These are phyloP conservation scores for Podarcis raffonei DNA, from an alignment of 2,113 vertebrate species.

Conservation along the genomic window DNA sequence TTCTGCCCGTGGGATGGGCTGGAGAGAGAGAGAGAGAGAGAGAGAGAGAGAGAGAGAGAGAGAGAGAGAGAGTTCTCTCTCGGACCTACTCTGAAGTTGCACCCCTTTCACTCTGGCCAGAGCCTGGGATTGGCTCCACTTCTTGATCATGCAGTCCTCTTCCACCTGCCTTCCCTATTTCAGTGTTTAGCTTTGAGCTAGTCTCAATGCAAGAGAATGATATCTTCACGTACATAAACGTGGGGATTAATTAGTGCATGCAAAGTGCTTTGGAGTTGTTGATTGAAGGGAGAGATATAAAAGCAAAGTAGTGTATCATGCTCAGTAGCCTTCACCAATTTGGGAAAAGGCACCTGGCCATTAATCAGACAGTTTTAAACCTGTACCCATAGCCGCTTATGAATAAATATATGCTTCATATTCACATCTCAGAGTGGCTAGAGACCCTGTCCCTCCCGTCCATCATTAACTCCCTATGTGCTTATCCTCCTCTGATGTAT, in stretches of 20 bases:
- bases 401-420: conserved; percentile 56
- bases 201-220: conserved; percentile 22
- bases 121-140: not conserved
- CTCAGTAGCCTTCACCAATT: conserved; percentile 25
- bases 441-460: conserved; percentile 35
- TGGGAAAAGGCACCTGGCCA: conserved; percentile 44
- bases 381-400: conserved; percentile 61
- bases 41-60: too few relatives aligned
- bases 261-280: conserved; percentile 38
- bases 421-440: conserved; percentile 48
- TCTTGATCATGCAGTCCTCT: not conserved
- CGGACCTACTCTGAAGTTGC: too few relatives aligned
- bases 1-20: too few relatives aligned
- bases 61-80: too few relatives aligned
- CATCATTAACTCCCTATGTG: conserved; percentile 32
- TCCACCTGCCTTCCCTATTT: not conserved
- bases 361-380: conserved; percentile 48
- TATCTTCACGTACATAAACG: not conserved
- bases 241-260: conserved; percentile 55
- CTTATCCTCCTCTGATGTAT: conserved; percentile 40
- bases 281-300: conserved; percentile 59
- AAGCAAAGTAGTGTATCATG: conserved; percentile 54
- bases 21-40: too few relatives aligned
- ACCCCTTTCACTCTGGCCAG: too few relatives aligned
- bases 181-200: not conserved